These are phyloP conservation scores for Nematostella vectensis DNA, from an alignment of 92 coral and sea anemone species.

Conservation along the genomic window DNA sequence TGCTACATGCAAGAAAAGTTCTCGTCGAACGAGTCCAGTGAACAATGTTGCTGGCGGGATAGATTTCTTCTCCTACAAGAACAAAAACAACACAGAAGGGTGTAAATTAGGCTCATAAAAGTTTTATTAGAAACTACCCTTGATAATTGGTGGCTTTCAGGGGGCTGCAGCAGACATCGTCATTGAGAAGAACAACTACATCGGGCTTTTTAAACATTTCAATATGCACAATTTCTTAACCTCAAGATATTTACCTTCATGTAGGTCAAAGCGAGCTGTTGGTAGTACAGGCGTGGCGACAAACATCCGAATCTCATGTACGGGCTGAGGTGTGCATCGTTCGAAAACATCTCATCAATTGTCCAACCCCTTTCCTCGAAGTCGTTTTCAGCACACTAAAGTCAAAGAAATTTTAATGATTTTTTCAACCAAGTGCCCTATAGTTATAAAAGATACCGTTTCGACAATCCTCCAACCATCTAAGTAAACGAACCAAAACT, in stretches of 20 bases:
- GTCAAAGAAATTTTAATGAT: neutral
- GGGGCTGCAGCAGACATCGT: no score
- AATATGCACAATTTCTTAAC: no score
- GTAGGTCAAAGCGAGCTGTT: slow-evolving; percentile 29
- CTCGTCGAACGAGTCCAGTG: slow-evolving; percentile 59
- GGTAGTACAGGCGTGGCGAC: slow-evolving; percentile 53
- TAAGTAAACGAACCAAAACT: neutral
- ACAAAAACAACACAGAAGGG: neutral
- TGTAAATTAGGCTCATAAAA: neutral
- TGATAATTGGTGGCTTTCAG: neutral
- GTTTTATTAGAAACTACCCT: neutral
- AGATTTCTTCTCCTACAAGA: slow-evolving; percentile 26
- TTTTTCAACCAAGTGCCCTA: no score
- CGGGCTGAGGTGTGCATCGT: slow-evolving; percentile 63
- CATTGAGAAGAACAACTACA: no score
- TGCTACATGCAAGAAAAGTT: slow-evolving; percentile 52
- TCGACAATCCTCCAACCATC: neutral
- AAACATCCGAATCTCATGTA: slow-evolving; percentile 80
- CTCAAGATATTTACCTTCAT: slow-evolving; percentile 46
- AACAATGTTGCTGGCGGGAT: slow-evolving; percentile 39
- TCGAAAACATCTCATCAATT: slow-evolving; percentile 19
- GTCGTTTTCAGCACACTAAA: slow-evolving; percentile 23
- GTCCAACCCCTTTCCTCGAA: slow-evolving; percentile 14
- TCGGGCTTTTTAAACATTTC: no score
- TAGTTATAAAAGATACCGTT: neutral